A percentile compares a stretch with the other conserved stretches of the same genome.
phyloP scores from a whole-genome alignment of 2,797 vertebrate genomes.

The Chelidonichthys spinosus region DNA sequence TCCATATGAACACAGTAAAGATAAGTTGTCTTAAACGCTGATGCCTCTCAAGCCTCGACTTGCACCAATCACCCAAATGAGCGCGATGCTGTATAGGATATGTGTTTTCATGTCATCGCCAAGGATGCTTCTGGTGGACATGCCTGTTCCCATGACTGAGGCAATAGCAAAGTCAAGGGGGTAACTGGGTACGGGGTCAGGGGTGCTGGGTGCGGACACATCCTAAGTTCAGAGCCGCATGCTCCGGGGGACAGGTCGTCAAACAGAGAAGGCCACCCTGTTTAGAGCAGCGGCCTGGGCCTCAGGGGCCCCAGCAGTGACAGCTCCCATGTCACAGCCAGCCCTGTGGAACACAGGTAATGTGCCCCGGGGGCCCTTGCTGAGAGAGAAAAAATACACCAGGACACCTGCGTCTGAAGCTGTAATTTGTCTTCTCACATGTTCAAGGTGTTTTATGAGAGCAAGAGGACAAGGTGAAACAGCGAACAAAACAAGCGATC shows the following conservation, averaged over 20 bases:
- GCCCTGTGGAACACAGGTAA: slow-evolving; percentile 77
- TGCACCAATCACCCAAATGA: slow-evolving; percentile 60
- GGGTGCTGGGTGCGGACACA: slow-evolving; percentile 51
- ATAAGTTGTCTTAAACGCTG: slow-evolving; percentile 21
- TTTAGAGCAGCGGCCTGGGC: slow-evolving; percentile 65
- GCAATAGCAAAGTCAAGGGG: slow-evolving; percentile 64
- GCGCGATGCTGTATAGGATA: slow-evolving; percentile 37
- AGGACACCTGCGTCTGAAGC: slow-evolving; percentile 83
- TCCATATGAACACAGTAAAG: slow-evolving; percentile 50
- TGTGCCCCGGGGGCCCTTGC: slow-evolving; percentile 69
- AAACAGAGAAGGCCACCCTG: slow-evolving; percentile 73
- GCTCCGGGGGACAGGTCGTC: slow-evolving; percentile 74
- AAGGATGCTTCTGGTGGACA: slow-evolving; percentile 61
- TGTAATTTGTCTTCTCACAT: slow-evolving; percentile 87
- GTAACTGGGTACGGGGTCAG: slow-evolving; percentile 69
- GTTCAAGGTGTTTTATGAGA: slow-evolving; percentile 87
- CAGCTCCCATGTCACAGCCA: slow-evolving; percentile 76
- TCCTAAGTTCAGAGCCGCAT: slow-evolving; percentile 59
- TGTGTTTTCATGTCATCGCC: slow-evolving; percentile 69
- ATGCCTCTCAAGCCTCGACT: slow-evolving; percentile 59
- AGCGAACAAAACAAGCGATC: slow-evolving; percentile 73
- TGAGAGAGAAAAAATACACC: slow-evolving; percentile 53
- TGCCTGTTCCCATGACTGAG: slow-evolving; percentile 64
- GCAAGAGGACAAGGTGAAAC: slow-evolving; percentile 83
- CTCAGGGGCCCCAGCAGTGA: slow-evolving; percentile 71